phyloP scores from a whole-genome alignment of 1,140 invertebrate genomes.

The Lordiphosa mommai region DNA sequence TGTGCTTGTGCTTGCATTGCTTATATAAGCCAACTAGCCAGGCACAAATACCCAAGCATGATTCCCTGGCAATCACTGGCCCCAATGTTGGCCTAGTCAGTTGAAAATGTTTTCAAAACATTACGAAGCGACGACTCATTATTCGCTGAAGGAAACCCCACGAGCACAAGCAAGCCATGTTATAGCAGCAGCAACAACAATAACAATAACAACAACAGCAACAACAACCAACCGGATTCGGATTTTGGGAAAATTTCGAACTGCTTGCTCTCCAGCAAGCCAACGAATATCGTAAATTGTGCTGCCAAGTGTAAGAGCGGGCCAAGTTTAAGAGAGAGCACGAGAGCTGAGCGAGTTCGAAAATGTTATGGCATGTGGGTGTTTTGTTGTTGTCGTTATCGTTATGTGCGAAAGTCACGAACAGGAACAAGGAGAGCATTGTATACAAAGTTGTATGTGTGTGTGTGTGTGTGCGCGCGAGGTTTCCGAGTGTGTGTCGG shows the following conservation, averaged over 20 bases:
- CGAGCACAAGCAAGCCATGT: too few relatives aligned
- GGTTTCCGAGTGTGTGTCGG: constrained; percentile 52
- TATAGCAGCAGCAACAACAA: constrained; percentile 2
- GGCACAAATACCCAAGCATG: neutral
- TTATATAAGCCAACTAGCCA: constrained; percentile 31
- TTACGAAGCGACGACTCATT: constrained; percentile 24
- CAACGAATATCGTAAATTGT: constrained; percentile 56
- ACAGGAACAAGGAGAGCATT: constrained; percentile 6
- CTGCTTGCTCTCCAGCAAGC: too few relatives aligned
- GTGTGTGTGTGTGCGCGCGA: constrained; percentile 1
- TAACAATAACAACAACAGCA: constrained; percentile 11
- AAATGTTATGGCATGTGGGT: constrained; percentile 24
- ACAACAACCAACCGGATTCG: constrained; percentile 31
- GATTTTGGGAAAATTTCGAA: neutral
- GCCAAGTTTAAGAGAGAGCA: constrained; percentile 58
- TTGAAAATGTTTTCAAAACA: constrained; percentile 56
- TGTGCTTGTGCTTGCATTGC: constrained; percentile 4
- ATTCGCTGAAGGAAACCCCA: neutral
- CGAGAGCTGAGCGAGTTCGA: constrained; percentile 47
- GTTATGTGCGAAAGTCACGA: constrained; percentile 43
- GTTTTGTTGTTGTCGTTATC: constrained; percentile 14
- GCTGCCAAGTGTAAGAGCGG: constrained; percentile 34
- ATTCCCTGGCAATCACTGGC: constrained; percentile 4
- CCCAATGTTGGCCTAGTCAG: constrained; percentile 45
- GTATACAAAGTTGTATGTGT: neutral